A percentile compares a stretch with the other conserved stretches of the same genome.
Conservation (phyloP, 2,888 invertebrate genomes). For the Schizaphis graminum region DNA sequence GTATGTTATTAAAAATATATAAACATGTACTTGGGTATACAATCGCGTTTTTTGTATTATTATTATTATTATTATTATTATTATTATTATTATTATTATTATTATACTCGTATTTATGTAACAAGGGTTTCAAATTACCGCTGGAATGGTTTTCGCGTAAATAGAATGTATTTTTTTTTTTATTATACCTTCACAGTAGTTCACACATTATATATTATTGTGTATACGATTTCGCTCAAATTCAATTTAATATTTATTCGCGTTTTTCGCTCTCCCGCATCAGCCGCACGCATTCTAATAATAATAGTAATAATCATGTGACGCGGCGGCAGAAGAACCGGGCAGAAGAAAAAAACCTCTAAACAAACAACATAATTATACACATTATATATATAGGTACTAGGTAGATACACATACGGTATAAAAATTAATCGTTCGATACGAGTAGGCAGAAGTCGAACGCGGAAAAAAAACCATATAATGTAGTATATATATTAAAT, state of each 20-base stretch:
- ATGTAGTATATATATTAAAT: neutral
- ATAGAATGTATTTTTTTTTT: neutral
- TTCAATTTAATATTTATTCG: constrained; percentile 27
- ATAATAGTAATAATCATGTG: neutral
- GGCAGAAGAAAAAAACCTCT: constrained; percentile 17
- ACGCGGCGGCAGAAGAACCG: constrained; percentile 7
- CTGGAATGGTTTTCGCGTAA: neutral
- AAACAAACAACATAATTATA: constrained; percentile 50
- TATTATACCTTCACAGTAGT: neutral
- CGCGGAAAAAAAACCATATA: neutral
- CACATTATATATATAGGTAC: neutral
- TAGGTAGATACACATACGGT: neutral
- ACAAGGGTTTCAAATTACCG: constrained; percentile 8
- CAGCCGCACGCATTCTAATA: neutral
- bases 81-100: neutral
- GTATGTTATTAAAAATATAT: neutral
- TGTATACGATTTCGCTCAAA: constrained; percentile 12
- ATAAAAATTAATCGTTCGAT: constrained; percentile 56
- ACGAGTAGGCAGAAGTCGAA: neutral
- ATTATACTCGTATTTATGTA: neutral
- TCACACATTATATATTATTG: neutral
- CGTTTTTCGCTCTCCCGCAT: neutral
- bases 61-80: neutral
- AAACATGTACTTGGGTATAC: neutral
- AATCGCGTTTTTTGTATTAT: neutral